phyloP scores from a whole-genome alignment of 2,888 invertebrate genomes.

The Pandemis cinnamomeana region DNA sequence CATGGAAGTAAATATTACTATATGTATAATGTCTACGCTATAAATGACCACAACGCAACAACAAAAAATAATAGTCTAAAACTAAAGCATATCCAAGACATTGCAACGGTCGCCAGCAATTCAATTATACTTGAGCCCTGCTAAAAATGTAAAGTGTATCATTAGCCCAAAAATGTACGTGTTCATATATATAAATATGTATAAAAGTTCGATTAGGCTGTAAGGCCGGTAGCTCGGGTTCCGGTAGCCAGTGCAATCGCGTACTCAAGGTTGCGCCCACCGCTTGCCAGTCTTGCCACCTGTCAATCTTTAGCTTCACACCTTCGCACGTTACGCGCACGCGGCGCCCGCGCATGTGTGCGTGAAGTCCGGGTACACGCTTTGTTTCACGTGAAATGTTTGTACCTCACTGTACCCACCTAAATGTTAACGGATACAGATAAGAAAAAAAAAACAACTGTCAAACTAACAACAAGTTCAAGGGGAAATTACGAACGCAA shows the following conservation, averaged over 20 bases:
- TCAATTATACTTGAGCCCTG: not conserved
- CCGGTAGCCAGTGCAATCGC: constrained; percentile 49
- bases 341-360: constrained; percentile 17
- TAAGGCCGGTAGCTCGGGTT: constrained; percentile 48
- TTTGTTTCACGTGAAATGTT: constrained; percentile 26
- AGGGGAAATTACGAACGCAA: constrained; percentile 17
- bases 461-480: constrained; percentile 7
- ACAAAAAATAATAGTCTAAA: too few relatives aligned
- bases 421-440: not conserved
- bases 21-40: too few relatives aligned
- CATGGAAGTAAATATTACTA: too few relatives aligned
- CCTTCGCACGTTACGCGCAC: constrained; percentile 21
- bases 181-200: constrained; percentile 1
- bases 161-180: not conserved
- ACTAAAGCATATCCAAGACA: not conserved
- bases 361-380: constrained; percentile 33
- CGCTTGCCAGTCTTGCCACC: constrained; percentile 33
- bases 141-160: not conserved
- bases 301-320: constrained; percentile 48
- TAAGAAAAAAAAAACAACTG: not conserved
- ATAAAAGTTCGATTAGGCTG: constrained; percentile 33
- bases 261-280: constrained; percentile 48
- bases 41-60: too few relatives aligned
- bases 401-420: not conserved
- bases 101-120: not conserved